Base-by-base conservation (phyloP, 2,113 vertebrate genomes). In the Puffinus mauretanicus region DNA sequence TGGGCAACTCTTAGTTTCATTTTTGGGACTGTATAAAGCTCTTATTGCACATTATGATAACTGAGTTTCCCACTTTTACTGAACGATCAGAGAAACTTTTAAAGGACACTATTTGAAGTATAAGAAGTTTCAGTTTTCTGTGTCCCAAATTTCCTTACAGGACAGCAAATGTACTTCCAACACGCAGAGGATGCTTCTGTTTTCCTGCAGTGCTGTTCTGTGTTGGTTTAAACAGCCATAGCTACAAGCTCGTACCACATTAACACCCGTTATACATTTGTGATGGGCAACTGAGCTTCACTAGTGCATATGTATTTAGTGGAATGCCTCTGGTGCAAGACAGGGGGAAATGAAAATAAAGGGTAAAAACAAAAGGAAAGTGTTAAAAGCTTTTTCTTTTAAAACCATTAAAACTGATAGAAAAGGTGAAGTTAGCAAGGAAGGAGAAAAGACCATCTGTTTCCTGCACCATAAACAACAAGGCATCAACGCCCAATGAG, bases 261-360 rank as follows among this genome's bases (percentile, higher is more conserved):
- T 77, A 87, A 89, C 83, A 82, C 73, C 82, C 80, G 38, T 79
- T 58, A 72, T 52, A 62, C 62, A 69, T 77, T 72, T 66, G 61
- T 38, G 66, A 86, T 47, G 88, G 90, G 88, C 88, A 97, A 82
- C 29, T 92, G 93, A 91, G 92, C 90, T 79, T 93, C 94, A 73
- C n/a, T 25, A 57, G 57, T 77, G 67, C 66, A 34, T 34, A 22
- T 36, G 49, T 76, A 82, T 84, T 79, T 65, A 88, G 73, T 52
- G 72, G 42, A 88, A 93, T 54, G 88, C 69, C 77, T 91, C 72
- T 61, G 88, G 86, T 81, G 64, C 36, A 93, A 93, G 85, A 70
- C 25, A 42, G 0, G 1, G 29, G 34, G 75, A 65, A 88, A 65
- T 8, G 1, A 40, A 40, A 40, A 40, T 4, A 40, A 40, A 40